Evolutionary conservation across 2,888 invertebrate species (phyloP), one percentile per base, ranked within the genome.

Genomic region (Fissipunctia ypsillon): DNA sequence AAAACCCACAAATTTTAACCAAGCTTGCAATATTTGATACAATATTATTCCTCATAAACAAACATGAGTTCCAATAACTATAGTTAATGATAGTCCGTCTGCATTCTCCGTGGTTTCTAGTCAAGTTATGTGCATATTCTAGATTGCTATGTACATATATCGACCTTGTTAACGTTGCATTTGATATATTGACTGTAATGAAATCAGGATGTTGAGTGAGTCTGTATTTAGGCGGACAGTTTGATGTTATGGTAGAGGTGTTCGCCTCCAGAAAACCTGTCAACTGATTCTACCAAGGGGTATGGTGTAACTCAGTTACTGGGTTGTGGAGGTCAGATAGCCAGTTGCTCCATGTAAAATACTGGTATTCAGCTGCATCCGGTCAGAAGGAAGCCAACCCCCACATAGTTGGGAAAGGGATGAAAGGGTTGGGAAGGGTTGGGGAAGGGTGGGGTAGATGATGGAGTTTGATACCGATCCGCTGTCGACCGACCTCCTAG

Each of bases 141-240:
- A 43, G 35, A 16, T 59, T 25, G 19, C 19, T 45, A 35, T 50
- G 35, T 16, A 28, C 50, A 43, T 5, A 79, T 5, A 79, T 50
- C 9, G 14, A 45, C 28, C 38, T 64, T 52, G 76, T 64, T 75
- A 76, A 45, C 81, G 50, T 28, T 50, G 50, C 81, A 45, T 76
- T 57, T 22, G 38, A 3, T 57, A n/a, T 73, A 64, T 75, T 59
- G 81, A 59, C 31, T 52, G 50, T 63, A 76, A 81, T 75, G n/a
- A 31, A 75, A 59, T 63, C 57, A 64, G 10, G n/a, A 59, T 64
- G 31, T 81, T 48, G 43, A 64, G 12, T 10, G 19, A 43, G 38
- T 73, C 6, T 7, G 35, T 63, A 57, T 57, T 74, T 74, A 14
- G 25, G 3, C 35, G 10, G 25, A n/a, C n/a, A 61, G n/a, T 48